Base-by-base conservation (phyloP, 2,888 invertebrate genomes). In the Osedax fenrisi region DNA sequence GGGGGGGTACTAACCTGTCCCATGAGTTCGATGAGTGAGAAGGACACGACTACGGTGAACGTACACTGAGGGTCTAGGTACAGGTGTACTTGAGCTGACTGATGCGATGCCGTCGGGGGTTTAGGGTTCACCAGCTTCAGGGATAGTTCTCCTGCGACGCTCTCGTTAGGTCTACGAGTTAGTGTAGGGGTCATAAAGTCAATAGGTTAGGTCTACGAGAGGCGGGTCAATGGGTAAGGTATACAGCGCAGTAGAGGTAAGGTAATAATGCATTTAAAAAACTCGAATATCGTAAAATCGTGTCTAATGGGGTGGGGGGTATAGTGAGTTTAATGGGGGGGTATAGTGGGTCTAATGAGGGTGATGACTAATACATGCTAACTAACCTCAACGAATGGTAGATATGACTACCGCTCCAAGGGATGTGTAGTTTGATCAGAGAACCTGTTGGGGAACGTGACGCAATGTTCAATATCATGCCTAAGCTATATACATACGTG, bases 61-160 rank as follows among this genome's bases (percentile, higher is more conserved):
- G 79, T 77, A 76, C 84, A 84, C 26, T 79, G 77, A 10, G 83
- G 83, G 72, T 82, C 80, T 17, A 81, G 79, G 77, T 81, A 81
- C 69, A 84, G 78, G 68, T 81, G 80, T 27, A 84, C 77, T 68
- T 82, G 77, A n/a, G 78, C 78, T 22, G 70, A 24, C 3, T 24
- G n/a, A 41, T 41, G n/a, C n/a, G n/a, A n/a, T n/a, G n/a, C n/a
- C n/a, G n/a, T n/a, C n/a, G n/a, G n/a, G n/a, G n/a, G n/a, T 25
- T 70, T 26, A 25, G 75, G 73, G 17, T 67, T 73, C 64, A 74
- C 77, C 56, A 79, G 73, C 73, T 76, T 77, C 59, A 78, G 26
- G 2, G 77, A 61, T 27, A 78, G 66, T 61, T 73, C 13, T 75
- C 41, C 41, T 68, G 5, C 41, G n/a, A n/a, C n/a, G n/a, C n/a